Base-by-base conservation (phyloP, 2,888 invertebrate species). In the Piscicola geometra region DNA sequence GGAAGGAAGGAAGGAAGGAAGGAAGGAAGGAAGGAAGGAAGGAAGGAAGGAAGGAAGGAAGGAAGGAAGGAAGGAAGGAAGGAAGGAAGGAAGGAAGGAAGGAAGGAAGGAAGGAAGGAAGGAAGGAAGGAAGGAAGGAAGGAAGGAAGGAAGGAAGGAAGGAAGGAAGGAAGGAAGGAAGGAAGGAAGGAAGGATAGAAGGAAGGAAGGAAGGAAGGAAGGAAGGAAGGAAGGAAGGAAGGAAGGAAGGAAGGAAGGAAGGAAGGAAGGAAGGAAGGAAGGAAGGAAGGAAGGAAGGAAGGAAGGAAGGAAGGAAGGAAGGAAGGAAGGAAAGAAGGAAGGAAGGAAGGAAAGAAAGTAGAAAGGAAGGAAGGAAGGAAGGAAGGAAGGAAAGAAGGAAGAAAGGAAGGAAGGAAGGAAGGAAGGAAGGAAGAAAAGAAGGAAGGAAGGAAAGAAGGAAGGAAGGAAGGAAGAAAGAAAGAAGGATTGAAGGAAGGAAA, bases 1-100 rank as follows among this genome's bases (percentile, higher is more conserved):
- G 52, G 52, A 50, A 50, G 52, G 52, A 50, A 50, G 52, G 52
- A 50, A 50, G 52, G 52, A 50, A 50, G 52, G 52, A 50, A 50
- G 52, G 52, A 50, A 50, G 52, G 52, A 50, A 50, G 52, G 52
- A 50, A 50, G 52, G 52, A 50, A 50, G 52, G 52, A 50, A 50
- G 52, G 52, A 50, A 50, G 52, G 52, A 50, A 50, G 52, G 52
- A 50, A 50, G 52, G 52, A 50, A 50, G 15, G 52, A 50, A 50
- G 52, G 52, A 50, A 50, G 52, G 52, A 50, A 50, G 52, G 52
- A 50, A 50, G 52, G 52, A 50, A 50, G 52, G 52, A 50, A 50
- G 15, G 52, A 50, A 50, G 15, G 52, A 50, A 50, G 15, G 52
- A 50, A 50, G 52, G 52, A 50, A 50, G 52, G 52, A 50, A 50